Evolutionary conservation across 2,113 vertebrate species (phyloP).

Genomic region (Myocastor coypus): DNA sequence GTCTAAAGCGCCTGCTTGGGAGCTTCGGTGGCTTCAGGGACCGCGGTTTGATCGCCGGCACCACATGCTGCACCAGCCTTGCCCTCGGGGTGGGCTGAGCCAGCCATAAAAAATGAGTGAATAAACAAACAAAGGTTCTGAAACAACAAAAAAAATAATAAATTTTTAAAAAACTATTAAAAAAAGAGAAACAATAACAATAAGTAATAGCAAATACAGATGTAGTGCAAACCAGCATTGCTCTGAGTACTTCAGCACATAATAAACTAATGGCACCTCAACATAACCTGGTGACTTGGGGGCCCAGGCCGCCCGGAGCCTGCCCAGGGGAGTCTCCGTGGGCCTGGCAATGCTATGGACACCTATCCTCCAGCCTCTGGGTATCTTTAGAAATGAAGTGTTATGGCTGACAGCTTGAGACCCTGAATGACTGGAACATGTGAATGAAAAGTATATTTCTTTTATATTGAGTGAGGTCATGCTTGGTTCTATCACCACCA

Average conservation of each 20-base stretch:
- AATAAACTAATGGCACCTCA: neutral
- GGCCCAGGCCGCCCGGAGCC: neutral
- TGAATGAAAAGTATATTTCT: neutral
- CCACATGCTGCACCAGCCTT: no score
- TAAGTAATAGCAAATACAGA: neutral
- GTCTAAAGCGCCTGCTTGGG: no score
- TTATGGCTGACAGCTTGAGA: neutral
- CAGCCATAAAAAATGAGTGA: no score
- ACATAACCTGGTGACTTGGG: rapidly evolving
- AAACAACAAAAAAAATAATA: no score
- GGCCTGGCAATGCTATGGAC: neutral
- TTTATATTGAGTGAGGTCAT: neutral
- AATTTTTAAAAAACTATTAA: no score
- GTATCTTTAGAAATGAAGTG: neutral
- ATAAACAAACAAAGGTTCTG: no score
- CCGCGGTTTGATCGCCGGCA: no score
- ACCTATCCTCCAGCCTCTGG: rapidly evolving
- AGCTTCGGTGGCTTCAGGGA: no score
- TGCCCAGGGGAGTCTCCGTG: neutral
- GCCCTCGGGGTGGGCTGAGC: no score
- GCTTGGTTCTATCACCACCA: neutral
- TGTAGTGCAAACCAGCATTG: no score
- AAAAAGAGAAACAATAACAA: neutral
- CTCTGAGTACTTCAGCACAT: neutral
- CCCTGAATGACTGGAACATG: neutral